Evolutionary conservation across 2,797 vertebrate species (phyloP), one percentile per base, ranked within the genome.

Genomic region (Chiroxiphia lanceolata): DNA sequence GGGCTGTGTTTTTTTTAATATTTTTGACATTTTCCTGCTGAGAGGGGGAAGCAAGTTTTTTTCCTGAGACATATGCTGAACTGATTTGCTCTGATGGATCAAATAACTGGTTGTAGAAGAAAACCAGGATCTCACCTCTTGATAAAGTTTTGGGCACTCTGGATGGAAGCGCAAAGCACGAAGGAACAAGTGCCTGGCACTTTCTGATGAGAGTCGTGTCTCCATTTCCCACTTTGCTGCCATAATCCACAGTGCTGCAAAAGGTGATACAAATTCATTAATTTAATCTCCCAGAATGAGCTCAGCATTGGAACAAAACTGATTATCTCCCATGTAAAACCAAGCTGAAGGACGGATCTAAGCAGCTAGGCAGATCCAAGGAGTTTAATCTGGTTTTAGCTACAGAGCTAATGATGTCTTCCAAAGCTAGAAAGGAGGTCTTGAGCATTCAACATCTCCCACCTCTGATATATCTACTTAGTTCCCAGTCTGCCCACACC

Each of bases 221-320:
- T 99, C 99, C 98, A 99, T 98, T 97, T 99, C 99, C 97, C 98
- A 99, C 93, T 99, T 99, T 81, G 99, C 99, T 15, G 99, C 99
- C 99, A 99, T 99, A 92, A 99, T 99, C 99, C 99, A 99, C 90
- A 99, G 93, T 27, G 98, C 99, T 99, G 71, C 54, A 96, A 86
- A 17, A 91, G 19, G 88, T 33, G 26, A 83, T 6, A 72, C 8
- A 78, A 85, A 80, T 40, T 22, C 76, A 40, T 27, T 36, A 7
- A 38, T 79, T 90, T 44, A 80, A 61, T 38, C 68, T 68, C 68
- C 38, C 42, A 74, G 25, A 63, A 31, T 3, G 26, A 93, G 42
- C 72, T 88, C 85, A 83, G 60, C 44, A 47, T 31, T 4, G 23
- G 50, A 63, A 1, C 34, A 70, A 38, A 48, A 78, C 44, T 59